Conservation (phyloP, 1,140 invertebrate species). For the Neodiprion lecontei region DNA sequence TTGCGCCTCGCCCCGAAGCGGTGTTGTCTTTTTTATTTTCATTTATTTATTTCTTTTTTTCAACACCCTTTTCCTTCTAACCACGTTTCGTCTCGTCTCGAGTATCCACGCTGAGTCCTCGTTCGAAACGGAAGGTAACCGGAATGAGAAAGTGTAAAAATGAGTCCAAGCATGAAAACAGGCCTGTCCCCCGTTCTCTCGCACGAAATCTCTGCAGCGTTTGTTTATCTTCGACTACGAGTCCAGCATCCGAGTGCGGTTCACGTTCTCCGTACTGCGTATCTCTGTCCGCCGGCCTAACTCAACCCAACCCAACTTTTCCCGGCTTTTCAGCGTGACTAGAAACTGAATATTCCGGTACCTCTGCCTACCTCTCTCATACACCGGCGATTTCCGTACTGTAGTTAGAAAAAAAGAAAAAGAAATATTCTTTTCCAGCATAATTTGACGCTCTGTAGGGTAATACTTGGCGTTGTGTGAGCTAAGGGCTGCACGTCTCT, state of each 20-base stretch:
- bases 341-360: conserved; percentile 17
- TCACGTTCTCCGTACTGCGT: no score
- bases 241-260: no score
- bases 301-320: no score
- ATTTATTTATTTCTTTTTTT: not conserved
- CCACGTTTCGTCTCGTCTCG: not conserved
- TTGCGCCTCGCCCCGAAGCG: no score
- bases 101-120: not conserved
- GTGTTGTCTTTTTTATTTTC: not conserved
- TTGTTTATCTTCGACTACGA: no score
- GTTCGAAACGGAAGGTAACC: no score
- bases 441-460: conserved; percentile 55
- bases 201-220: no score
- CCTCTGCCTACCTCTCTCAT: not conserved
- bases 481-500: not conserved
- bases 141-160: no score
- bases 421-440: conserved; percentile 37
- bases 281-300: no score
- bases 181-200: no score
- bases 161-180: no score
- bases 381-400: conserved; percentile 40
- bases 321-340: no score
- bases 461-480: conserved; percentile 38
- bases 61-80: not conserved
- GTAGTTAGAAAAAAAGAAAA: conserved; percentile 41